Conservation (phyloP, 2,797 vertebrate species). For the Thunnus albacares region DNA sequence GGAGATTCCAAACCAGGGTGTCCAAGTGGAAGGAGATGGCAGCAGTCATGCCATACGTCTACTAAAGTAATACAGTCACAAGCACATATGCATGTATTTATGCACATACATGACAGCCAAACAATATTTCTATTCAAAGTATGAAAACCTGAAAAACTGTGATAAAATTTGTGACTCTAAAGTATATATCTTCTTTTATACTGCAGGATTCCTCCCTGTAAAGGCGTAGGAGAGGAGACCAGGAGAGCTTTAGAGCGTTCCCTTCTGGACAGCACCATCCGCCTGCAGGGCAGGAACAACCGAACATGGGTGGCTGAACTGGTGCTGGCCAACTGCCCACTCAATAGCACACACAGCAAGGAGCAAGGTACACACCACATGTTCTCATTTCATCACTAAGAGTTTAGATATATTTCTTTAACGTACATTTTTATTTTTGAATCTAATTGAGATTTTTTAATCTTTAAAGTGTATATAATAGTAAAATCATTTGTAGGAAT, state of each 20-base stretch:
- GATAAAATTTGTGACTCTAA: neutral
- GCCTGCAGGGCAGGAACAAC: conserved; percentile 98
- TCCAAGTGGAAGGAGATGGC: conserved; percentile 97
- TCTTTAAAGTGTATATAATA: too few relatives aligned
- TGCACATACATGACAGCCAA: neutral
- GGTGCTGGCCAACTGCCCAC: conserved; percentile 96
- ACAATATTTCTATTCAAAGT: neutral
- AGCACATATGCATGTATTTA: neutral
- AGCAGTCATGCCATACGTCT: conserved; percentile 97
- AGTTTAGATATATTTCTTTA: too few relatives aligned
- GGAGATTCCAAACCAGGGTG: conserved; percentile 98
- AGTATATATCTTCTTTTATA: neutral
- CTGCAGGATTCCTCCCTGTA: conserved; percentile 93
- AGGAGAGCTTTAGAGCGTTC: conserved; percentile 94
- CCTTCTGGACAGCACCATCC: conserved; percentile 97
- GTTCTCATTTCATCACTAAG: neutral
- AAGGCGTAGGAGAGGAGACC: conserved; percentile 94
- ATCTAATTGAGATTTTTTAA: neutral
- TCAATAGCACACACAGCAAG: conserved; percentile 94
- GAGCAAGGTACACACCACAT: conserved; percentile 90
- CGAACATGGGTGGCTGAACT: conserved; percentile 98
- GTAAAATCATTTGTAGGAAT: too few relatives aligned
- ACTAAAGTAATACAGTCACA: conserved; percentile 88
- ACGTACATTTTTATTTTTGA: too few relatives aligned
- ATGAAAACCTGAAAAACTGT: neutral